Conservation (phyloP, 2,113 vertebrate genomes). For the Tretioscincus oriximinensis region DNA sequence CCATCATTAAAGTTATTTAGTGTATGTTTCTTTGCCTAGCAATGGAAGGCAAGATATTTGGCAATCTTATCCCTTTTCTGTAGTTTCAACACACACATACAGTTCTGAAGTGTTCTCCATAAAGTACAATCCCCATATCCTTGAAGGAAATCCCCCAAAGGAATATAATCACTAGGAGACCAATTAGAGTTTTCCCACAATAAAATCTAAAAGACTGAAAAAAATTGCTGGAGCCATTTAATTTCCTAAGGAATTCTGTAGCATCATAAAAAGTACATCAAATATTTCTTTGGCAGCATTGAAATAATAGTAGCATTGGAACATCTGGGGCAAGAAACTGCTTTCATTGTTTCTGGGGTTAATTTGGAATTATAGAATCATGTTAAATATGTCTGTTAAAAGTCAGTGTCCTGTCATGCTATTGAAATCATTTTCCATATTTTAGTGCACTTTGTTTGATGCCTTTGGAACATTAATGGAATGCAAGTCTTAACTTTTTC, state of each 20-base stretch:
- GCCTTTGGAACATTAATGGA: neutral
- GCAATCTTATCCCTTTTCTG: no score
- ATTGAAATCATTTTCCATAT: constrained; percentile 1
- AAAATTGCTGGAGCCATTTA: neutral
- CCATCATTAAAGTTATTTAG: no score
- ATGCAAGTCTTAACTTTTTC: neutral
- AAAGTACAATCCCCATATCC: no score
- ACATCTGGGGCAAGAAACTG: neutral
- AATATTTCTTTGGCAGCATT: neutral
- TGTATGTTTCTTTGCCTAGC: no score
- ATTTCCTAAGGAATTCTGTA: neutral
- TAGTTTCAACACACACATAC: no score
- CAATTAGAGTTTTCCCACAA: neutral
- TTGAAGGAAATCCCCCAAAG: no score
- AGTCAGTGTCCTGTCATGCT: neutral
- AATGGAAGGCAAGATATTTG: no score
- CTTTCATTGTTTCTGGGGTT: neutral
- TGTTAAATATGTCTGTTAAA: constrained; percentile 17
- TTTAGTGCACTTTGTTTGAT: neutral
- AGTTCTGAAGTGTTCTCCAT: no score
- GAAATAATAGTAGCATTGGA: neutral
- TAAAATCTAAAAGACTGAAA: neutral
- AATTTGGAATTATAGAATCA: neutral
- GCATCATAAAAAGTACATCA: neutral
- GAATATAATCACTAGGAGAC: neutral